phyloP scores from a whole-genome alignment of 2,888 invertebrate genomes.

The Heteromurus nitidus region DNA sequence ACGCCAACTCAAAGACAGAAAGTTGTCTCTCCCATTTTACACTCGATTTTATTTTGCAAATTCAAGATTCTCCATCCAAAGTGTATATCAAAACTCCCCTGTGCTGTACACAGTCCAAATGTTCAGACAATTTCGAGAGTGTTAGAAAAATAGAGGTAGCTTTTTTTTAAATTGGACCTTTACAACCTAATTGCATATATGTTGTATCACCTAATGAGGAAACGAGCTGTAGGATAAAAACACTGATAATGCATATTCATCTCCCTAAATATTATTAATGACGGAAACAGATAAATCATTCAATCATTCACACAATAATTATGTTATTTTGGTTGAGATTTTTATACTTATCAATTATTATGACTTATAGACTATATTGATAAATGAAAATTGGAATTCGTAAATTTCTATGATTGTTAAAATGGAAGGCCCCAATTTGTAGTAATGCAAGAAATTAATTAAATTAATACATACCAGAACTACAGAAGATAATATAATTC shows the following conservation, averaged over 20 bases:
- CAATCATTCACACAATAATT: background rate
- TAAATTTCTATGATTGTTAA: background rate
- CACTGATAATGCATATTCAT: too few relatives aligned
- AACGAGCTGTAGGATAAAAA: conserved; percentile 33
- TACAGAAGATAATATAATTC: background rate
- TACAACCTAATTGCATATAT: conserved; percentile 40
- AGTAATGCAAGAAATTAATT: background rate
- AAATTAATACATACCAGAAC: background rate
- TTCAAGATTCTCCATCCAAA: background rate
- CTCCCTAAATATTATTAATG: too few relatives aligned
- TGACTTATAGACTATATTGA: too few relatives aligned
- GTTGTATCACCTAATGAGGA: conserved; percentile 4
- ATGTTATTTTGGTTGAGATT: background rate
- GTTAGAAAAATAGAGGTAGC: conserved; percentile 19
- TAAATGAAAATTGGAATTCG: background rate
- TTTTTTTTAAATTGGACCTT: conserved; percentile 46
- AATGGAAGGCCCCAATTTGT: conserved; percentile 34
- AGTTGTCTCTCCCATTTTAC: too few relatives aligned
- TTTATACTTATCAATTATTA: background rate
- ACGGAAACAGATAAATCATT: too few relatives aligned
- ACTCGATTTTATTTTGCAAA: background rate
- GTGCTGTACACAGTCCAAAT: background rate
- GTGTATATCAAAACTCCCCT: background rate
- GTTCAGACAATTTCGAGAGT: conserved; percentile 28
- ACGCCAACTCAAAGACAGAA: too few relatives aligned